A percentile compares a stretch with the other conserved stretches of the same genome.
These are phyloP conservation scores for Apistogramma diplotaenia DNA, from an alignment of 2,113 vertebrate genomes.

Conservation along the genomic window DNA sequence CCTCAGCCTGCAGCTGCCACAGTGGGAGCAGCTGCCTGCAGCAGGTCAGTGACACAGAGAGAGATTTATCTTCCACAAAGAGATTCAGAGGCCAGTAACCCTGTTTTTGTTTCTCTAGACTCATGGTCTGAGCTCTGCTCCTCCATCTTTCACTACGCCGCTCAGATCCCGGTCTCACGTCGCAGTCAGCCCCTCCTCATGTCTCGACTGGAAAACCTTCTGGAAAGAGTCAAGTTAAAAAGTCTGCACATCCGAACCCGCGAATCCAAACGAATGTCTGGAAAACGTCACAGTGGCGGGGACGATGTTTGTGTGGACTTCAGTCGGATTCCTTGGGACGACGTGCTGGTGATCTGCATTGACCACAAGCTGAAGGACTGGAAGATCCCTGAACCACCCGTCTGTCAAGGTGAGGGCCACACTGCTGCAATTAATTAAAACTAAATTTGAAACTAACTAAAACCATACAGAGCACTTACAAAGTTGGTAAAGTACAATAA, in stretches of 20 bases:
- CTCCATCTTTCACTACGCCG: conserved; percentile 81
- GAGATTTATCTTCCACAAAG: background rate
- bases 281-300: conserved; percentile 14
- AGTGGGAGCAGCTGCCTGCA: conserved; percentile 78
- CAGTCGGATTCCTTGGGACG: conserved; percentile 86
- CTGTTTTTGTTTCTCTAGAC: conserved; percentile 68
- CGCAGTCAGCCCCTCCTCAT: conserved; percentile 83
- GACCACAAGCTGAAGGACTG: conserved; percentile 93
- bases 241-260: background rate
- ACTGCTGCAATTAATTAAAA: background rate
- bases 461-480: background rate
- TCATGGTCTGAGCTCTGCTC: conserved; percentile 83
- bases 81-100: background rate
- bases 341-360: conserved; percentile 83
- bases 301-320: conserved; percentile 57
- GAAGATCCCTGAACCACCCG: conserved; percentile 73
- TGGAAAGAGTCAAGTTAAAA: conserved; percentile 72
- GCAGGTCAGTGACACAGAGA: conserved; percentile 70
- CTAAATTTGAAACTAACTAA: background rate
- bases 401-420: conserved; percentile 74
- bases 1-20: conserved; percentile 86
- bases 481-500: background rate
- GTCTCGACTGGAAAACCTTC: conserved; percentile 86
- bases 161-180: conserved; percentile 81
- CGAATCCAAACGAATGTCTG: background rate